A percentile compares a stretch with the other conserved stretches of the same genome.
Conservation (phyloP, 2,888 invertebrate species). For the Drosophila antonietae region DNA sequence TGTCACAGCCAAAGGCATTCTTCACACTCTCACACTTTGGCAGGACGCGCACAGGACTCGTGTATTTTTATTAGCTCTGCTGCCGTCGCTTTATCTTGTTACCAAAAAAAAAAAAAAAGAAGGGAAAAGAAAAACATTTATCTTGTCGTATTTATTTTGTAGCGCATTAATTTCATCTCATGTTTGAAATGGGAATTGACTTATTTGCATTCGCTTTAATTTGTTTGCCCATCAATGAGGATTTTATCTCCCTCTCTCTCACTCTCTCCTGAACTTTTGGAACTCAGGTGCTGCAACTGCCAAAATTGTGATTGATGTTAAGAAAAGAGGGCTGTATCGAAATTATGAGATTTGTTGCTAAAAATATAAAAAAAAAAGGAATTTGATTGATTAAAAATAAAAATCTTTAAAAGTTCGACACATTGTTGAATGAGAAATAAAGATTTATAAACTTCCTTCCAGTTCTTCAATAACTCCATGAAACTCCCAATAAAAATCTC, state of each 20-base stretch:
- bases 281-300: slow-evolving; percentile 59
- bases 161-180: slow-evolving; percentile 73
- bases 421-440: not conserved
- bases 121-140: slow-evolving; percentile 58
- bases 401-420: not conserved
- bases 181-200: slow-evolving; percentile 71
- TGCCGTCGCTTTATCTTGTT: slow-evolving; percentile 59
- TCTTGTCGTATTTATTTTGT: slow-evolving; percentile 78
- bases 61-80: slow-evolving; percentile 72
- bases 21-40: slow-evolving; percentile 67
- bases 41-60: slow-evolving; percentile 60
- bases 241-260: not conserved
- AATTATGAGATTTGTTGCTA: slow-evolving; percentile 59
- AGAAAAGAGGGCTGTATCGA: slow-evolving; percentile 18
- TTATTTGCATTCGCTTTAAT: slow-evolving; percentile 76
- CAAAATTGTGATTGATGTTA: slow-evolving; percentile 66
- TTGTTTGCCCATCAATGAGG: slow-evolving; percentile 66
- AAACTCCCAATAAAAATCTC: not conserved
- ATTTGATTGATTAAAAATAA: slow-evolving; percentile 48
- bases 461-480: not conserved
- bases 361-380: slow-evolving; percentile 11
- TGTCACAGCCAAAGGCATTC: slow-evolving; percentile 48
- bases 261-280: not conserved
- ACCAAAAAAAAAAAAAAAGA: slow-evolving; percentile 20
- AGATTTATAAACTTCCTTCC: not conserved